Base-by-base conservation (phyloP, 2,888 invertebrate species). In the Agriopis aurantiaria region DNA sequence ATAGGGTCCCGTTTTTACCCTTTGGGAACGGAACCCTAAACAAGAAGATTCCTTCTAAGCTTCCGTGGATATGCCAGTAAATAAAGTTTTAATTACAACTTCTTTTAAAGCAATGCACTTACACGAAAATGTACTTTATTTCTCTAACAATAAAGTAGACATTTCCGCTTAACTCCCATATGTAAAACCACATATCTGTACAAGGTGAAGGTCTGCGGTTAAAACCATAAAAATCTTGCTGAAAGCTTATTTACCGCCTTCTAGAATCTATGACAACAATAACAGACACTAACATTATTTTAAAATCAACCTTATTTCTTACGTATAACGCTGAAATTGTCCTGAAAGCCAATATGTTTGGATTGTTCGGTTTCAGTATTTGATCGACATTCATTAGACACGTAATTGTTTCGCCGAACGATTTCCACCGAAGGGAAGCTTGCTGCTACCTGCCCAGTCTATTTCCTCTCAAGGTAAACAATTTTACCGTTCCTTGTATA, bases 331-430 rank as follows among this genome's bases (percentile, higher is more conserved):
- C 4, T 40, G 3, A 56, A 40, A 49, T 43, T 53, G 1, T 11
- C 7, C 8, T 11, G 33, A 57, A 51, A 14, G 43, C 33, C 9
- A 33, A 43, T 33, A 55, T 45, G 41, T 43, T 51, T 51, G 59
- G 8, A 70, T 70, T 65, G 66, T 48, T 45, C 43, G 65, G 55
- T 73, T 71, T 51, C 53, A 58, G 73, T 72, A 60, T 74, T 78
- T 79, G 78, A 80, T 78, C 73, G 78, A 80, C 75, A 62, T 78
- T 80, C 71, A 81, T 82, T 79, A 79, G 68, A 52, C 58, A 60
- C 57, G 63, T 80, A 82, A 82, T 81, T 80, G 82, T 75, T 81
- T 75, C 60, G 64, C 68, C 68, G 58, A 55, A 65, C 69, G 71
- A 69, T 75, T 64, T 57, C 56, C 68, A 69, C 59, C 72, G 72